phyloP scores from a whole-genome alignment of 92 coral and sea anemone species.

The Paramuricea clavata region DNA sequence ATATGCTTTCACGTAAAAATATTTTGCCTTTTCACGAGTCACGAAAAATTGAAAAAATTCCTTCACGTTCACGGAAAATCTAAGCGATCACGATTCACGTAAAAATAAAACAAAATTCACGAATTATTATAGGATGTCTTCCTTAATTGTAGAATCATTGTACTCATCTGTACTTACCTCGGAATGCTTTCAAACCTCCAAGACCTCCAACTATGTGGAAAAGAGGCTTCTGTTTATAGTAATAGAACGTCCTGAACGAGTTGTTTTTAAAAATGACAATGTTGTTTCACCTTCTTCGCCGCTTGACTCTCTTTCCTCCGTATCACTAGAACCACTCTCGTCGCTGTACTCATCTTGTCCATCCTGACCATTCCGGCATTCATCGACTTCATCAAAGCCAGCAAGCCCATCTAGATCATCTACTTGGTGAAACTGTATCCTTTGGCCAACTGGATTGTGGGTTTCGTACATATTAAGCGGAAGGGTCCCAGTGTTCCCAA shows the following conservation, averaged over 20 bases:
- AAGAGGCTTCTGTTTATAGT: background rate
- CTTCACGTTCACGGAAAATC: too few species aligned
- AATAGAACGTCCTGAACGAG: background rate
- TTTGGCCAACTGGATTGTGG: background rate
- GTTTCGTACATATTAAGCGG: constrained; percentile 56
- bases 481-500: constrained; percentile 56
- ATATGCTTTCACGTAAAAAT: too few species aligned
- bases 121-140: too few species aligned
- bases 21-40: too few species aligned
- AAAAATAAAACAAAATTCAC: too few species aligned
- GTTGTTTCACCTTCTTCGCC: background rate
- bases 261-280: background rate
- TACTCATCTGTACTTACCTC: too few species aligned
- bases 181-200: too few species aligned
- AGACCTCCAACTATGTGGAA: background rate
- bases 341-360: background rate
- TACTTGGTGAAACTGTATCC: background rate
- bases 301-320: background rate
- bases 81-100: too few species aligned
- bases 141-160: too few species aligned
- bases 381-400: background rate
- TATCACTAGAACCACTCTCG: background rate
- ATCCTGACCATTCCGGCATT: background rate
- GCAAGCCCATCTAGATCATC: background rate
- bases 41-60: too few species aligned